Conservation (phyloP, 2,113 vertebrate species). For the Xiphophorus maculatus region DNA sequence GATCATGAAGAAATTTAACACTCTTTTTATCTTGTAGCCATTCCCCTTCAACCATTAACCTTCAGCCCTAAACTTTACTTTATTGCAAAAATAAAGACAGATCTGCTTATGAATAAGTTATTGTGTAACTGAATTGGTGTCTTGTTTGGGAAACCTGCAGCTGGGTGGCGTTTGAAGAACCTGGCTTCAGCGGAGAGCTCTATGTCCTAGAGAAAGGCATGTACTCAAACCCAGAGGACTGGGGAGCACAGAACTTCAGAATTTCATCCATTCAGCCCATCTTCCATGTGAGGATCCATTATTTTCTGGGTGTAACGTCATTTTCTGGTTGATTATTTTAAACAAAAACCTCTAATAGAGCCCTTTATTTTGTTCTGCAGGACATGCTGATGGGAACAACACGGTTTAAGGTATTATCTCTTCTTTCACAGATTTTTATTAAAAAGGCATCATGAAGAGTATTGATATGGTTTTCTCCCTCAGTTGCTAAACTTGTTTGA, state of each 20-base stretch:
- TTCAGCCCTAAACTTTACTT: too few species aligned
- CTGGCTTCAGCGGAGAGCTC: slow-evolving; percentile 90
- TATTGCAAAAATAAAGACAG: background rate
- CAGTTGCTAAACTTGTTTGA: background rate
- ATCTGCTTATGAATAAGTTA: background rate
- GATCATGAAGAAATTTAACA: too few species aligned
- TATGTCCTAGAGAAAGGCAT: slow-evolving; percentile 92
- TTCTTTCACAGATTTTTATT: background rate
- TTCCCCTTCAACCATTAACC: too few species aligned
- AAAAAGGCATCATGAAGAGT: too few species aligned
- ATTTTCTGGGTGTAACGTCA: background rate
- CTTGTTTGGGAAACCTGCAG: slow-evolving; percentile 68
- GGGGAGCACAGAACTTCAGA: slow-evolving; percentile 85
- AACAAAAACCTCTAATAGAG: background rate
- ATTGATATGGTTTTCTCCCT: background rate
- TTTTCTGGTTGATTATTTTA: background rate
- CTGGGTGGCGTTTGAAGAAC: slow-evolving; percentile 94
- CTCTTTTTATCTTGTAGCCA: too few species aligned
- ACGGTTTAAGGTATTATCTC: slow-evolving; percentile 72
- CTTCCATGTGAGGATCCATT: slow-evolving; percentile 81
- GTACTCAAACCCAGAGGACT: slow-evolving; percentile 87
- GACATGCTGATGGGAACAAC: slow-evolving; percentile 56
- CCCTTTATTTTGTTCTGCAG: slow-evolving; percentile 51
- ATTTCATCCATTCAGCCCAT: slow-evolving; percentile 93
- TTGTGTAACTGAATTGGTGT: background rate